Percentiles rank a stretch among this genome's conserved stretches.
Conservation (phyloP, 1,140 invertebrate genomes). For the Mamestra configurata region DNA sequence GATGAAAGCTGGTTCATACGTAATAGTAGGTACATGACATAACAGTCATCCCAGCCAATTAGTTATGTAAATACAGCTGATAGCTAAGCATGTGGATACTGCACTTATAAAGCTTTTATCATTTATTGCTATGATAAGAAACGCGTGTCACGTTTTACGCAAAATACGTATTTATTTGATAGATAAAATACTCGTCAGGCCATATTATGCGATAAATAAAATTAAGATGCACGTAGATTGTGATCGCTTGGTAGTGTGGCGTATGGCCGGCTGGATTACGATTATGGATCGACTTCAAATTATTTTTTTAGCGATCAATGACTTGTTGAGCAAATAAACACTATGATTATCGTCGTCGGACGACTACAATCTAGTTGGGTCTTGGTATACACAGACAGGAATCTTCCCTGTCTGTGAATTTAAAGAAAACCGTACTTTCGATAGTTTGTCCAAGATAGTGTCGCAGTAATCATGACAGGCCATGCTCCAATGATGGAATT, state of each 20-base stretch:
- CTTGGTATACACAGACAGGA: too few species aligned
- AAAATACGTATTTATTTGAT: not conserved
- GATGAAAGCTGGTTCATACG: not conserved
- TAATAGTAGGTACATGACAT: not conserved
- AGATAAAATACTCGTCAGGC: not conserved
- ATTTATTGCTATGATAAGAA: slow-evolving; percentile 21
- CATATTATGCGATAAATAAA: not conserved
- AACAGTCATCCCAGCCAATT: not conserved
- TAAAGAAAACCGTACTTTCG: too few species aligned
- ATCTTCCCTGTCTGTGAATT: too few species aligned
- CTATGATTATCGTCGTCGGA: too few species aligned
- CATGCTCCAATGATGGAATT: too few species aligned
- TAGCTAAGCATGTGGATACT: not conserved
- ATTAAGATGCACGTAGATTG: not conserved
- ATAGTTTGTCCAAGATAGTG: too few species aligned
- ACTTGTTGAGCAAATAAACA: too few species aligned
- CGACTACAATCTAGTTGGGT: too few species aligned
- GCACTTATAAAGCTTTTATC: slow-evolving; percentile 30
- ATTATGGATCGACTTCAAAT: too few species aligned
- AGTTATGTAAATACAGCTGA: slow-evolving; percentile 1
- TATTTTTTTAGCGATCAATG: too few species aligned
- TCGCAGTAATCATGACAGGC: too few species aligned
- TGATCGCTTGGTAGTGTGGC: not conserved
- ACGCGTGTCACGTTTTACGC: not conserved
- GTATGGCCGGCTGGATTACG: too few species aligned